A percentile compares a stretch with the other conserved stretches of the same genome.
Conservation (phyloP, 2,113 vertebrate genomes). For the Mastomys coucha region DNA sequence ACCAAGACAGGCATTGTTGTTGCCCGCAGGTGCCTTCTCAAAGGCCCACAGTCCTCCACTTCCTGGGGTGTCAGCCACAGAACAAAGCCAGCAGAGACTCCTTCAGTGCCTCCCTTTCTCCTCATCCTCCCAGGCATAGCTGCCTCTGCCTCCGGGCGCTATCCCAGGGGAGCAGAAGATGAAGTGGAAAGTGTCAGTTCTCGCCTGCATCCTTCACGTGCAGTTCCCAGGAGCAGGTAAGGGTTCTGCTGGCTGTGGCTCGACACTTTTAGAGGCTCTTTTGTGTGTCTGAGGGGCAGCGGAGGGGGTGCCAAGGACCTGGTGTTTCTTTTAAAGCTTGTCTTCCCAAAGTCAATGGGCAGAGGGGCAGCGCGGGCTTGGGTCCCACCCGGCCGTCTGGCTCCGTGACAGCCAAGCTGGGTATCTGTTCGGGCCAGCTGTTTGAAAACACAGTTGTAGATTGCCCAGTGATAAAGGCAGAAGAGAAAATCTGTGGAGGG, state of each 20-base stretch:
- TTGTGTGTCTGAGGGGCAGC: fast-evolving
- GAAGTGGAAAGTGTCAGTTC: slow-evolving; percentile 46
- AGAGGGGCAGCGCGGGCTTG: neutral
- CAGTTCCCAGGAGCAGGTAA: slow-evolving; percentile 78
- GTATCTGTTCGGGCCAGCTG: neutral
- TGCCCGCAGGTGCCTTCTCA: slow-evolving; percentile 76
- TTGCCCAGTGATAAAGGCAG: neutral
- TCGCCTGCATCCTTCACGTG: slow-evolving; percentile 62
- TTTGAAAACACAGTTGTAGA: fast-evolving
- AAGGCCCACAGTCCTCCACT: slow-evolving; percentile 75
- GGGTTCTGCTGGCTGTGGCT: fast-evolving
- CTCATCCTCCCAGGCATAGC: neutral
- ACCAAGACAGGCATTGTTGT: too few relatives aligned
- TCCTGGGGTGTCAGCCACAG: slow-evolving; percentile 82
- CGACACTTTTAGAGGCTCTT: neutral
- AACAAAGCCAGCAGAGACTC: slow-evolving; percentile 48
- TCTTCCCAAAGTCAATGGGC: neutral
- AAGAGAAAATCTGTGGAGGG: neutral
- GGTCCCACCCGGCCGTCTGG: fast-evolving
- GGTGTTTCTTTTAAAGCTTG: neutral
- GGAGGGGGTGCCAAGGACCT: neutral
- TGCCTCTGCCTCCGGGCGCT: neutral
- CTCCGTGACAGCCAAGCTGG: neutral
- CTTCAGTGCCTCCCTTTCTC: neutral
- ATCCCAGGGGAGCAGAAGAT: slow-evolving; percentile 23